phyloP scores from a whole-genome alignment of 2,888 invertebrate genomes.

The Palloptera scutellata region DNA sequence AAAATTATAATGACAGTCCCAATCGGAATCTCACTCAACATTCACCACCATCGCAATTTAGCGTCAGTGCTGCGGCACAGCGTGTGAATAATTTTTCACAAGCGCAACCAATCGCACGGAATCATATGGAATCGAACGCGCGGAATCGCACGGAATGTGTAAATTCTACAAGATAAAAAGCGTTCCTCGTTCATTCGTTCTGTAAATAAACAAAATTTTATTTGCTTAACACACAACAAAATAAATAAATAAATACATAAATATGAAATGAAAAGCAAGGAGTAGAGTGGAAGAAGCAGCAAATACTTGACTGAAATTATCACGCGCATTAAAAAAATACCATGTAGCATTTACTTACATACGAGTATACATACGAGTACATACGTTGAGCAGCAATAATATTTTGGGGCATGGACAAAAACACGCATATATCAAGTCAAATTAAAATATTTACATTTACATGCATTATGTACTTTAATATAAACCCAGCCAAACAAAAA shows the following conservation, averaged over 20 bases:
- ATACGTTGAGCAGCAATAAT: conserved; percentile 12
- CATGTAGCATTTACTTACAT: conserved; percentile 6
- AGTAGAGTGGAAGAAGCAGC: background rate
- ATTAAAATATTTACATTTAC: conserved; percentile 17
- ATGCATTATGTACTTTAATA: background rate
- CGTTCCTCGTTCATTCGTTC: background rate
- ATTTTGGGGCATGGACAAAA: conserved; percentile 9
- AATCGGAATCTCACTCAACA: background rate
- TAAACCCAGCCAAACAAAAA: background rate
- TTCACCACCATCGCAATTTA: too few species aligned
- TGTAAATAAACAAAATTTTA: conserved; percentile 24
- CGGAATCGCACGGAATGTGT: background rate
- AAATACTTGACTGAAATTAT: background rate
- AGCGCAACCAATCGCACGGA: conserved; percentile 9
- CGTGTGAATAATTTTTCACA: conserved; percentile 35
- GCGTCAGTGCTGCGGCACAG: conserved; percentile 14
- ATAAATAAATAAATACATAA: background rate
- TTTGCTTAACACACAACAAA: conserved; percentile 18
- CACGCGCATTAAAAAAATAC: too few species aligned
- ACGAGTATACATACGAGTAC: background rate
- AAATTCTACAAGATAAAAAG: background rate
- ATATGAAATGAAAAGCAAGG: too few species aligned
- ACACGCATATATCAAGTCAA: conserved; percentile 13
- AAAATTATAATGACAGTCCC: conserved; percentile 21
- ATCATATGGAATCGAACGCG: background rate